Evolutionary conservation across 2,113 vertebrate genomes (phyloP).

Genomic region (Sitta europaea): DNA sequence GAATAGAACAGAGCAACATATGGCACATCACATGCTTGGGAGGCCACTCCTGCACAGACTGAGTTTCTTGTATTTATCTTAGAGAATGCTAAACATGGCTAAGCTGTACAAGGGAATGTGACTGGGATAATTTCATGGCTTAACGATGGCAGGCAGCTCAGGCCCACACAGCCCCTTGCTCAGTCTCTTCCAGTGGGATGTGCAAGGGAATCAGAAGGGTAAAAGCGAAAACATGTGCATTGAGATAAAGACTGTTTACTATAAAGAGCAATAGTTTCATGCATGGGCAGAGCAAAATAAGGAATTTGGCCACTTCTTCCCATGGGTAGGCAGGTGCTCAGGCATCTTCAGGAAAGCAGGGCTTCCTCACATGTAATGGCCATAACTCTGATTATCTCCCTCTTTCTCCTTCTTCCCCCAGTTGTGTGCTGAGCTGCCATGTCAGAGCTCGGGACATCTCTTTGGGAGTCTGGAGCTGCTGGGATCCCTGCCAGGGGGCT

Average conservation of each 20-base stretch:
- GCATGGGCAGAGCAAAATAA: neutral
- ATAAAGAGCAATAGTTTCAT: neutral
- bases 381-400: fast-evolving
- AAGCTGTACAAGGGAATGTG: neutral
- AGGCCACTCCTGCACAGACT: neutral
- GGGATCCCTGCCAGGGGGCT: no score
- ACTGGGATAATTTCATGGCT: neutral
- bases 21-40: neutral
- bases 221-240: neutral
- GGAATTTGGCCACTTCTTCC: neutral
- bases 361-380: fast-evolving
- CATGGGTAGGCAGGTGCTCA: neutral
- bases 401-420: neutral
- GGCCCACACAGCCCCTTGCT: neutral
- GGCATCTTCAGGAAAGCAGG: neutral
- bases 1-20: neutral
- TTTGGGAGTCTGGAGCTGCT: no score
- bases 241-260: neutral
- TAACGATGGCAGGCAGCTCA: neutral
- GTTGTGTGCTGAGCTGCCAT: neutral
- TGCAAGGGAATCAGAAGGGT: neutral
- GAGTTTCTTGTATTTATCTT: neutral
- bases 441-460: no score
- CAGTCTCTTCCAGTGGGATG: neutral
- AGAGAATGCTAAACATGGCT: neutral